Evolutionary conservation across 2,113 vertebrate species (phyloP), one percentile per base, ranked within the genome.

Genomic region (Emydocephalus ijimae): DNA sequence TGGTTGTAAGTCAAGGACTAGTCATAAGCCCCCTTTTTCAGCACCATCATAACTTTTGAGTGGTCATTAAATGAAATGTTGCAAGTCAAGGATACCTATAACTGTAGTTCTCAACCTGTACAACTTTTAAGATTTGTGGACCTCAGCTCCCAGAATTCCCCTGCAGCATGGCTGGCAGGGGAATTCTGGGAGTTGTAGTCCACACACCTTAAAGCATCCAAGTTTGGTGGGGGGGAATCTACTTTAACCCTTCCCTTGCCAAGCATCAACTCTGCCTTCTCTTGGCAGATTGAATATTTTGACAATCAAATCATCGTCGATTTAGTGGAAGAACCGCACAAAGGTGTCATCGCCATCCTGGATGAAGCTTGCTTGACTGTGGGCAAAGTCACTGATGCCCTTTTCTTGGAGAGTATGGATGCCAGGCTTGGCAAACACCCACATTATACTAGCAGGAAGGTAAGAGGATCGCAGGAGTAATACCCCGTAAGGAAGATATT

Each of bases 291-390:
- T 0, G 98, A 99, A 2, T 99, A 99, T 96, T 99, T 99, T 94
- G 98, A 99, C 97, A 99, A 99, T 29, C 98, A 99, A 95, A 98
- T 98, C 97, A 99, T 99, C 0, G 98, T 99, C 59, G 98, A 99
- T 39, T 98, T 99, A 9, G 99, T 99, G 95, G 99, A 99, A 94
- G 98, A 98, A 95, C 96, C 97, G 0, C 99, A 99, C 95, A 98
- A 98, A 3, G 99, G 99, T 21, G 97, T 99, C 95, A 97, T 99
- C 94, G 98, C 99, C 0, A 97, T 99, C 90, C 94, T 99, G 96
- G 99, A 99, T 0, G 99, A 99, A 88, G 99, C 99, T 1, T 99
- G 99, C 86, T 97, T 98, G 89, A 98, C 97, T 0, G 99, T 95
- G 0, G 99, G 99, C 0, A 97, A 98, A 0, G 96, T 99, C 95